phyloP scores from a whole-genome alignment of 2,113 vertebrate genomes.

The human (Homo sapiens) region DNA sequence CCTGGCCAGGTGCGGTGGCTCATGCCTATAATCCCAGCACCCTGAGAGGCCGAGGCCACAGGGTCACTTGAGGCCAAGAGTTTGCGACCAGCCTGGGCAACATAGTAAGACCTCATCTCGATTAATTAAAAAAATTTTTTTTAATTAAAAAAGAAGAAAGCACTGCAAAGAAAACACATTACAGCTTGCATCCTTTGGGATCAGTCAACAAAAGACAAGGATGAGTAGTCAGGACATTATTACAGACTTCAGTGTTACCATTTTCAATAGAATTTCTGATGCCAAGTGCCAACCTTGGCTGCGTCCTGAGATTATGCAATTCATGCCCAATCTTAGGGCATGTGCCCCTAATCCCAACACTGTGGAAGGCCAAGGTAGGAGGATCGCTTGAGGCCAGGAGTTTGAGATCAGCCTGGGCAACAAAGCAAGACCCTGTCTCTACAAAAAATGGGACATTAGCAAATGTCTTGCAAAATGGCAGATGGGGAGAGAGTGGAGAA shows the following conservation, averaged over 20 bases:
- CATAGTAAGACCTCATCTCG: background rate
- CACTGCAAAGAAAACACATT: background rate
- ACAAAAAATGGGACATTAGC: background rate
- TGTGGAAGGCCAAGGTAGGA: too few relatives aligned
- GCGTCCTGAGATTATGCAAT: background rate
- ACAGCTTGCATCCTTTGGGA: background rate
- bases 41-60: background rate
- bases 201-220: constrained; percentile 1
- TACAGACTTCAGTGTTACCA: background rate
- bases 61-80: background rate
- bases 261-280: background rate
- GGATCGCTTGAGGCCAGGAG: too few relatives aligned
- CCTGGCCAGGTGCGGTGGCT: background rate
- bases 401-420: too few relatives aligned
- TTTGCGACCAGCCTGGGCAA: background rate
- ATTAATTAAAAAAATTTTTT: background rate
- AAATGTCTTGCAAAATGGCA: background rate
- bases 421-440: too few relatives aligned
- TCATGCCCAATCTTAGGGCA: background rate
- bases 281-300: background rate
- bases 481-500: background rate
- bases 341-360: too few relatives aligned
- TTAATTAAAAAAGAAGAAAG: too few relatives aligned
- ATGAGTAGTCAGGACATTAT: background rate
- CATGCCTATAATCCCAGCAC: background rate